Base-by-base conservation (phyloP, 2,113 vertebrate genomes). In the Paramisgurnus dabryanus region DNA sequence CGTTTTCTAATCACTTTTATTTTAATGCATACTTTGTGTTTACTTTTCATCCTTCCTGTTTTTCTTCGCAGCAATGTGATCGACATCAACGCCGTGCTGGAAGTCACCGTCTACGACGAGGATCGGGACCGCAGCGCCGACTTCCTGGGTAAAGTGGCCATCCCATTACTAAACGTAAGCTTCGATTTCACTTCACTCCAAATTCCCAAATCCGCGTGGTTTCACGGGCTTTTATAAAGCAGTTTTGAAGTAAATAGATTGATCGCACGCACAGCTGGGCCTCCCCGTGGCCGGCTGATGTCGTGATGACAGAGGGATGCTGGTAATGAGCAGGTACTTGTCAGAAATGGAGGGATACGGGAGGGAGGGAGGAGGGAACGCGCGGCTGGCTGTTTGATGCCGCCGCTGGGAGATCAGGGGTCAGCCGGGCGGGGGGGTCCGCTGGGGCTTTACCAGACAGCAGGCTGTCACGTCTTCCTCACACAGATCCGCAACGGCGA, bases 271-370 rank as follows among this genome's bases (percentile, higher is more conserved):
- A 71, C 74, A 78, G 78, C 80, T 71, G 65, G 58, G 72, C 92
- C 95, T 93, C 94, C 95, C 94, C 91, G 93, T 18, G 91, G 94
- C 93, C 94, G 93, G 92, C 93, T 95, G 94, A 95, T 95, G 94
- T 94, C 92, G 93, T 91, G 86, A 55, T 96, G 94, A 95, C 95
- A 95, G 95, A 93, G 93, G 85, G 90, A 92, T 93, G 89, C 92
- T 94, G 93, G 94, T 95, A 95, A 96, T 95, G 94, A 96, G 95
- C 94, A 95, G 94, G 94, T 95, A 95, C 93, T 95, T 96, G 95
- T 96, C 95, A 95, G 92, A 94, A 93, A 92, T 94, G 93, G 94
- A 94, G 93, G 93, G 94, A 40, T 93, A 58, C n/a, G 40, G 53
- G 60, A 18, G 49, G 50, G 39, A 27, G 61, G 77, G 10, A 39